Conservation (phyloP, 2,113 vertebrate species). For the Saccopteryx bilineata region DNA sequence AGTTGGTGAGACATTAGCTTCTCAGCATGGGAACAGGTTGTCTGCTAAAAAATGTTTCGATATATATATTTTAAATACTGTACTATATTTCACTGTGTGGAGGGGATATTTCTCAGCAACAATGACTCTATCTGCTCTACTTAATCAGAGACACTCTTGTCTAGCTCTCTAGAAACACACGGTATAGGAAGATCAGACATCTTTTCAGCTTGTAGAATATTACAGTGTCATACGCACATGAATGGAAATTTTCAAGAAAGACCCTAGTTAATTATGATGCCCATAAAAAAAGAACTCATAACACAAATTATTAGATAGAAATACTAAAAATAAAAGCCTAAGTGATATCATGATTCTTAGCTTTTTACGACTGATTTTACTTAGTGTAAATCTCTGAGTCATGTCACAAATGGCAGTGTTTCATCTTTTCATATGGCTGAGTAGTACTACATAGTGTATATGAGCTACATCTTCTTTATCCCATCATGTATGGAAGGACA, state of each 20-base stretch:
- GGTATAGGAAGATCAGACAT: not conserved
- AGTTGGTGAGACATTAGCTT: constrained; percentile 26
- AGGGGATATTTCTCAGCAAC: not conserved
- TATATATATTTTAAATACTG: not conserved
- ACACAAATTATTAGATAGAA: not conserved
- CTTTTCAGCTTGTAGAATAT: not conserved
- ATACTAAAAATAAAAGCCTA: not conserved
- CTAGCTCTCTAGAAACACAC: not conserved
- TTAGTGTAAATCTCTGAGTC: too few species aligned
- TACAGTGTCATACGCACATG: not conserved
- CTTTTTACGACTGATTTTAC: too few species aligned
- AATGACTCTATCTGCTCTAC: not conserved
- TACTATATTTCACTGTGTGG: not conserved
- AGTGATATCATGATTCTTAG: too few species aligned
- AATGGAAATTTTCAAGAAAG: not conserved
- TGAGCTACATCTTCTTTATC: too few species aligned
- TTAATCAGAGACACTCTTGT: not conserved
- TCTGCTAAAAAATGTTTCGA: not conserved
- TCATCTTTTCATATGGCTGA: too few species aligned
- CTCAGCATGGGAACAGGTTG: constrained; percentile 26
- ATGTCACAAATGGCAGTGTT: too few species aligned
- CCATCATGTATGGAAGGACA: too few species aligned
- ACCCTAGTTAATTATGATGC: not conserved
- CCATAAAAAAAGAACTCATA: not conserved
- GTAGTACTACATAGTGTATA: too few species aligned